A percentile compares a stretch with the other conserved stretches of the same genome.
These are phyloP conservation scores for Heliconius sara DNA, from an alignment of 2,888 invertebrate species.

Conservation along the genomic window DNA sequence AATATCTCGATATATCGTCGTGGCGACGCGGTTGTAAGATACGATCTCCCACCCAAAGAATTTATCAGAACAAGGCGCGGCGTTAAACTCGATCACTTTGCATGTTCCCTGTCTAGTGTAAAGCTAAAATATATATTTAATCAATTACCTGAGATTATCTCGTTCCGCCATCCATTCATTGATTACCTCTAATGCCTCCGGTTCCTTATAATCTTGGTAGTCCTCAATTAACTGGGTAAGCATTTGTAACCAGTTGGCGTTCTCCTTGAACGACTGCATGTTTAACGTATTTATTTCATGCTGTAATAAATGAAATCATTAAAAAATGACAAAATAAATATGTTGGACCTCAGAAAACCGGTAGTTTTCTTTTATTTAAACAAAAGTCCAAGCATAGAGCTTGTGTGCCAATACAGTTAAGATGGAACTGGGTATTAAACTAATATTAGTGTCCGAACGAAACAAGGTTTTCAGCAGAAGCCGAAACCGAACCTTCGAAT, in stretches of 20 bases:
- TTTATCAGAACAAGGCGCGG: too few species aligned
- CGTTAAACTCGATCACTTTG: too few species aligned
- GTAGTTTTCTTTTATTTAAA: neutral
- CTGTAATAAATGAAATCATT: conserved; percentile 71
- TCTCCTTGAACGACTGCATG: conserved; percentile 90
- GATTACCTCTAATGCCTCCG: conserved; percentile 86
- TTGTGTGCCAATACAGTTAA: too few species aligned
- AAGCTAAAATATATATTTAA: neutral
- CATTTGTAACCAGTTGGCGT: conserved; percentile 96
- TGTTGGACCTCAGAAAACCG: neutral
- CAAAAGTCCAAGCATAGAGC: too few species aligned
- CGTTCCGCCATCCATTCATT: conserved; percentile 92
- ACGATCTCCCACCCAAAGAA: too few species aligned
- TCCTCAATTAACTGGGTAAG: conserved; percentile 95
- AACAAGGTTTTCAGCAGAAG: too few species aligned
- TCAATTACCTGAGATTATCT: conserved; percentile 87
- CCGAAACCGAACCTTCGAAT: too few species aligned
- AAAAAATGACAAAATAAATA: neutral
- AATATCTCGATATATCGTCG: too few species aligned
- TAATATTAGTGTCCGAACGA: too few species aligned
- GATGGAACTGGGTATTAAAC: too few species aligned
- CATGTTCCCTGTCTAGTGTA: neutral
- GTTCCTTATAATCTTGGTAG: conserved; percentile 91
- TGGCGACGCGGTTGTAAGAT: too few species aligned
- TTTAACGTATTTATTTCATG: conserved; percentile 96